Evolutionary conservation across 1,140 invertebrate genomes (phyloP).

Genomic region (Patella vulgata): DNA sequence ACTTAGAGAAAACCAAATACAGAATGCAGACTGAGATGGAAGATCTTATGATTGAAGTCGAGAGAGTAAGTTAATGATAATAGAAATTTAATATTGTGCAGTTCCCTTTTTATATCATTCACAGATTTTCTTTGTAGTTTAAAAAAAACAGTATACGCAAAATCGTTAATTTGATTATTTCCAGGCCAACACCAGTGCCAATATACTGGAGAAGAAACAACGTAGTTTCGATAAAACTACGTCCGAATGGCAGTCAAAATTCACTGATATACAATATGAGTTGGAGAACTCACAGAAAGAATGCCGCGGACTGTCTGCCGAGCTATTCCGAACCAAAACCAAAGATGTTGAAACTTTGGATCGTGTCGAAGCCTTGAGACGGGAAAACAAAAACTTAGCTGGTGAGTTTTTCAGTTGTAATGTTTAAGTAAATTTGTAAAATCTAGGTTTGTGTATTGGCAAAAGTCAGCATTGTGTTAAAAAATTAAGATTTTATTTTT

Average conservation of each 20-base stretch:
- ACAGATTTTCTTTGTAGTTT: not conserved
- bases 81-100: not conserved
- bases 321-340: conserved; percentile 96
- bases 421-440: conserved; percentile 73
- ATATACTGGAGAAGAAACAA: conserved; percentile 98
- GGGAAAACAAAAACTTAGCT: conserved; percentile 91
- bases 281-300: conserved; percentile 97
- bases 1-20: conserved; percentile 96
- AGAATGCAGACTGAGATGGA: conserved; percentile 94
- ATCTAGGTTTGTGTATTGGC: conserved; percentile 39
- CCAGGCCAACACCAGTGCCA: conserved; percentile 86
- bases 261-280: conserved; percentile 94
- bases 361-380: conserved; percentile 93
- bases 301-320: conserved; percentile 97
- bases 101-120: not conserved
- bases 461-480: not conserved
- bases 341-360: conserved; percentile 95
- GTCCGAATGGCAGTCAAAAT: conserved; percentile 99
- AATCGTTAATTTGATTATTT: not conserved
- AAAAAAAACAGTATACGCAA: not conserved
- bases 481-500: too few species aligned
- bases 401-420: not conserved
- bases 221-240: conserved; percentile 99
- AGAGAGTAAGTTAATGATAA: conserved; percentile 70
- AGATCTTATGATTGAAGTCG: conserved; percentile 95